Evolutionary conservation across 2,113 vertebrate species (phyloP).

Genomic region (Salvelinus alpinus): DNA sequence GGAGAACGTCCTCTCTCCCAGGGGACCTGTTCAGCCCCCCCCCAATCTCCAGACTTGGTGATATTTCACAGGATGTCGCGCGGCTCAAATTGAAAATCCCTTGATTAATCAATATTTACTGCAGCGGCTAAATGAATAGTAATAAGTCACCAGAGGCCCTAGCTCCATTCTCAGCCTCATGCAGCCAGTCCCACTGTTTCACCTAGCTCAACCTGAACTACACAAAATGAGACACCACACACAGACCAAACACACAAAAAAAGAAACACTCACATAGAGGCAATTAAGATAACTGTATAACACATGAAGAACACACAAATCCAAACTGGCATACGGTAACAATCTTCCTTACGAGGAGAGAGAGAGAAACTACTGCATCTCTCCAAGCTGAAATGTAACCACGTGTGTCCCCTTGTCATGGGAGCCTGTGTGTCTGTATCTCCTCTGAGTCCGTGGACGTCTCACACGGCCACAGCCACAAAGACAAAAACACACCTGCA

Average conservation of each 20-base stretch:
- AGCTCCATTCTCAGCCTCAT: slow-evolving; percentile 44
- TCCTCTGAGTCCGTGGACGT: too few relatives aligned
- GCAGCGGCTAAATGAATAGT: slow-evolving; percentile 95
- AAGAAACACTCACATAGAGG: neutral
- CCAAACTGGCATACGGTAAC: neutral
- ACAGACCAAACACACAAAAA: neutral
- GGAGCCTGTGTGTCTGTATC: too few relatives aligned
- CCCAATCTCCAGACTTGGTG: slow-evolving; percentile 70
- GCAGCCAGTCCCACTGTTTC: slow-evolving; percentile 64
- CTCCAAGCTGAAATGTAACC: too few relatives aligned
- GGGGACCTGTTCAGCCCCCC: slow-evolving; percentile 43
- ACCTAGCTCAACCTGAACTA: slow-evolving; percentile 85
- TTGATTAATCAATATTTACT: slow-evolving; percentile 99
- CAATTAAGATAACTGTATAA: neutral
- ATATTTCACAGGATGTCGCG: slow-evolving; percentile 94
- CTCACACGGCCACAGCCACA: too few relatives aligned
- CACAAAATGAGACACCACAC: slow-evolving; percentile 78
- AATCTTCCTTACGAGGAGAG: too few relatives aligned
- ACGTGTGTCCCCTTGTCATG: too few relatives aligned
- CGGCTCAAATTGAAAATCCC: slow-evolving; percentile 97
- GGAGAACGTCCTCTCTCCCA: slow-evolving; percentile 19
- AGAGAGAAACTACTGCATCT: too few relatives aligned
- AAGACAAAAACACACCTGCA: too few relatives aligned
- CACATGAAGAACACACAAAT: slow-evolving; percentile 14
- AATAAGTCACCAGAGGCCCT: slow-evolving; percentile 89